phyloP scores from a whole-genome alignment of 2,113 vertebrate species.

The Vidua macroura region DNA sequence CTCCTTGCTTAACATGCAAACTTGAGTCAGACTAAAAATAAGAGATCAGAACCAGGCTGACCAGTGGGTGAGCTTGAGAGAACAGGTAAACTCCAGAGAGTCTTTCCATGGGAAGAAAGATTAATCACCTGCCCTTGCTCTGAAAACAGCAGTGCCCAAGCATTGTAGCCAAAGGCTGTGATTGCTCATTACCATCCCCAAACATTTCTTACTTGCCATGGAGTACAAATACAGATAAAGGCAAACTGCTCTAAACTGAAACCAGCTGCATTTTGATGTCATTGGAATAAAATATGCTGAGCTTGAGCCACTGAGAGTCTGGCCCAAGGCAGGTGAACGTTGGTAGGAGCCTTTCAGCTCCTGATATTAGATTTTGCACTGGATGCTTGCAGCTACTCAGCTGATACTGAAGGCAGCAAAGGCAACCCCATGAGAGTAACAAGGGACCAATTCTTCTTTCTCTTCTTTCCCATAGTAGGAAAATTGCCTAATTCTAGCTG shows the following conservation, averaged over 20 bases:
- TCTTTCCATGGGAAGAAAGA: neutral
- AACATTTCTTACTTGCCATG: neutral
- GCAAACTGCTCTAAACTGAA: neutral
- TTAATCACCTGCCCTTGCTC: neutral
- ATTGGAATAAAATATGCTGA: neutral
- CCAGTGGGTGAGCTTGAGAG: neutral
- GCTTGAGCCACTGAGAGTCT: neutral
- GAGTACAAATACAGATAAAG: neutral
- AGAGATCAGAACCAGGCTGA: neutral
- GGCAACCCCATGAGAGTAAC: neutral
- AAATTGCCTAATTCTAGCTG: conserved; percentile 7
- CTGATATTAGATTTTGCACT: neutral
- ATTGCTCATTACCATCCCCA: neutral
- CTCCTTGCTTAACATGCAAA: neutral
- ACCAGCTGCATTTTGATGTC: neutral
- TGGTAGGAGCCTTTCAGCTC: neutral
- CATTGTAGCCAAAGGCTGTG: neutral
- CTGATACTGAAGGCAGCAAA: neutral
- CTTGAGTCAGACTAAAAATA: neutral
- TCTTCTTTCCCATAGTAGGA: neutral
- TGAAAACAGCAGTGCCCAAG: neutral
- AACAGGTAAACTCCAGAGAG: neutral
- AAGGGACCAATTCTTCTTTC: neutral
- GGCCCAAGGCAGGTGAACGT: neutral
- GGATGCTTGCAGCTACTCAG: neutral